Evolutionary conservation across 2,888 invertebrate genomes (phyloP), one percentile per base, ranked within the genome.

Genomic region (Monochamus alternatus): DNA sequence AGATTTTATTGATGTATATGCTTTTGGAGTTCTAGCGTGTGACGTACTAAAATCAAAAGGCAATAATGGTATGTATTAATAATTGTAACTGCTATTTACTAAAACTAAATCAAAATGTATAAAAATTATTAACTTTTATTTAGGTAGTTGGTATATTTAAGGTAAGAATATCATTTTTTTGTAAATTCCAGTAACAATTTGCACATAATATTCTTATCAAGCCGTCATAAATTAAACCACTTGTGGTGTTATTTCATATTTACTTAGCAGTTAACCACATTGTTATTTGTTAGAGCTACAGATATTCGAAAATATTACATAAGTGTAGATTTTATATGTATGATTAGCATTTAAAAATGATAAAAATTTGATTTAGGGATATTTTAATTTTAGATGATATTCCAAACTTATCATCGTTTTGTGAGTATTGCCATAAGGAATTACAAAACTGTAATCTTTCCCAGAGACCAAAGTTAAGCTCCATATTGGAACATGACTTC

Each of bases 21-120:
- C 94, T 8, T 96, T 95, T 90, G 94, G 94, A 59, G 91, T 93
- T 32, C 90, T 96, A 73, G 94, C 94, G 47, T 93, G 93, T 85
- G 95, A 96, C 87, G 92, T 96, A 60, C 91, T 96, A 72, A 91
- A 91, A 85, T 89, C 90, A 43, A 91, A 91, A 82, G 14, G 22
- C n/a, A 90, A 89, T 84, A 90, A 91, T 87, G 92, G 92, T 92
- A 89, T 77, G 47, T 60, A 47, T 44, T 44, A 12, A 66, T 38
- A 38, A 38, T 38, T 38, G 38, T 7, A 38, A 38, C 38, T 38
- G 38, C 7, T 38, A 38, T 38, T 38, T 38, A 38, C 38, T 38
- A 38, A 7, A 38, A 59, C 2, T 22, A 59, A n/a, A 9, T 14
- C 30, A 14, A 4, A 59, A 52, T 14, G 4, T n/a, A 52, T 52